A percentile compares a stretch with the other conserved stretches of the same genome.
These are phyloP conservation scores for Meloidogyne chitwoodi DNA, from an alignment of 1,140 invertebrate genomes.

Conservation along the genomic window DNA sequence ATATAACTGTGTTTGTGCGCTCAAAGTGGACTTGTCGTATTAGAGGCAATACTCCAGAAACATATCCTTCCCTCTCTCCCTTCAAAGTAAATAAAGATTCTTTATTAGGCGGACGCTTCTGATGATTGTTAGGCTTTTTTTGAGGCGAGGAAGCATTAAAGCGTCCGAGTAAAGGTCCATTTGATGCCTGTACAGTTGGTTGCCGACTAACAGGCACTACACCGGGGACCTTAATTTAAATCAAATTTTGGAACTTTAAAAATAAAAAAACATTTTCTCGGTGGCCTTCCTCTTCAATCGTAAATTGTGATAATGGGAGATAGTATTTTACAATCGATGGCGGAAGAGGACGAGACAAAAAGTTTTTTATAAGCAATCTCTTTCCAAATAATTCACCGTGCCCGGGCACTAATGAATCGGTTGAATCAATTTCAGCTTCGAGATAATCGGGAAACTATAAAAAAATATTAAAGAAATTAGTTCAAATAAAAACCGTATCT, in stretches of 20 bases:
- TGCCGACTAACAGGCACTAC: slow-evolving; percentile 8
- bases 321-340: background rate
- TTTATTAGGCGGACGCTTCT: background rate
- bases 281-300: slow-evolving; percentile 20
- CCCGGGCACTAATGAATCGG: slow-evolving; percentile 39
- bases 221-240: slow-evolving; percentile 2
- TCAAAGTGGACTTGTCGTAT: background rate
- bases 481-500: slow-evolving; percentile 4
- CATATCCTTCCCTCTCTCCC: background rate
- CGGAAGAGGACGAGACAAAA: slow-evolving; percentile 17
- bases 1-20: slow-evolving; percentile 2
- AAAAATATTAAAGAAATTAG: background rate
- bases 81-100: background rate
- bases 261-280: slow-evolving; percentile 19
- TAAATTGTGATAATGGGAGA: slow-evolving; percentile 23
- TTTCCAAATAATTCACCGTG: slow-evolving; percentile 51
- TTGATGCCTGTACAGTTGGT: background rate
- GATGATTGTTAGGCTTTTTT: background rate
- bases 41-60: background rate
- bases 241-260: background rate
- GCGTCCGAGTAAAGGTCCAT: background rate
- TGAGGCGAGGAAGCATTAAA: background rate
- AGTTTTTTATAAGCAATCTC: slow-evolving; percentile 29
- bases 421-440: slow-evolving; percentile 51
- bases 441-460: slow-evolving; percentile 45